Evolutionary conservation across 2,888 invertebrate genomes (phyloP).

Genomic region (Psylliodes chrysocephalus): DNA sequence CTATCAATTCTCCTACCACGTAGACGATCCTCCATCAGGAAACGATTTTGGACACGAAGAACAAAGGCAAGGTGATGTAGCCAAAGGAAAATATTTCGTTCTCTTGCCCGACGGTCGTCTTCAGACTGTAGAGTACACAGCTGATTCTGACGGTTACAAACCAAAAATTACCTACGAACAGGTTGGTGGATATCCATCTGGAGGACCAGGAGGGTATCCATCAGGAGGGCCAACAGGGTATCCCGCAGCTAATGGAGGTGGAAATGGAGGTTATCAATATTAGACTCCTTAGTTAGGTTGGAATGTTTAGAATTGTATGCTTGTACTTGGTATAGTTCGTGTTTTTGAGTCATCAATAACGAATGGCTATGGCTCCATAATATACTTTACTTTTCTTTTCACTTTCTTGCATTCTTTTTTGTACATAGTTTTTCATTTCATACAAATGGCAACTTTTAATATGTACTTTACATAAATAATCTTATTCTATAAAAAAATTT

Average conservation of each 20-base stretch:
- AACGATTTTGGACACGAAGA: constrained; percentile 78
- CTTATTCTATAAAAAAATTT: too few species aligned
- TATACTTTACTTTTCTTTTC: not conserved
- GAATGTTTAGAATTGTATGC: constrained; percentile 4
- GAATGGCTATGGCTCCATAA: not conserved
- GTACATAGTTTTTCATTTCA: constrained; percentile 5
- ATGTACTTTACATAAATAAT: too few species aligned
- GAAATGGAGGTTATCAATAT: constrained; percentile 34
- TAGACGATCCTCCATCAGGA: constrained; percentile 72
- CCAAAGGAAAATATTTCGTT: constrained; percentile 76
- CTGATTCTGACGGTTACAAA: constrained; percentile 73
- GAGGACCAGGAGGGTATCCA: constrained; percentile 47
- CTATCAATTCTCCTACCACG: constrained; percentile 76
- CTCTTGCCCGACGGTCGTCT: constrained; percentile 74
- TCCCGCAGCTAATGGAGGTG: constrained; percentile 26
- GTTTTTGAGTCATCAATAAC: not conserved
- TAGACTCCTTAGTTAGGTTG: constrained; percentile 14
- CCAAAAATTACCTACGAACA: constrained; percentile 73
- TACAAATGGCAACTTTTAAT: not conserved
- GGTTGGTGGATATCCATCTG: constrained; percentile 51
- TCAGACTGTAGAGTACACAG: constrained; percentile 75
- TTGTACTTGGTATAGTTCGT: constrained; percentile 18
- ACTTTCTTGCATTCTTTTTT: not conserved
- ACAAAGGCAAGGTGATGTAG: constrained; percentile 72
- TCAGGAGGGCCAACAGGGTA: constrained; percentile 22